phyloP scores from a whole-genome alignment of 2,797 vertebrate species.

The Forpus xanthops region DNA sequence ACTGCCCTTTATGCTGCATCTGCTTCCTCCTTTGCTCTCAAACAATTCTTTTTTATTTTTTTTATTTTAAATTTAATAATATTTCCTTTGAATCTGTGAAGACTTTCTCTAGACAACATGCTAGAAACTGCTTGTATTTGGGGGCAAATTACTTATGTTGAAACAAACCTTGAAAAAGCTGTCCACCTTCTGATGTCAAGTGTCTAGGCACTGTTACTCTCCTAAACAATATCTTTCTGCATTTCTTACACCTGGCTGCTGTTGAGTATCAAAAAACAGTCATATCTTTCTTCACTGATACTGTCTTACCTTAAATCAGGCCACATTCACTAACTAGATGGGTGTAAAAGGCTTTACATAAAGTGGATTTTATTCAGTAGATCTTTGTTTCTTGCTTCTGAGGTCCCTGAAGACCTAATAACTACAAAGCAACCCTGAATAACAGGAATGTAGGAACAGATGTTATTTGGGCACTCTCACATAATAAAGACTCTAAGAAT shows the following conservation, averaged over 20 bases:
- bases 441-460: slow-evolving; percentile 74
- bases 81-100: background rate
- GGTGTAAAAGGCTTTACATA: slow-evolving; percentile 58
- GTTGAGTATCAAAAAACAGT: background rate
- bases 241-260: background rate
- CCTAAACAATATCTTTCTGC: background rate
- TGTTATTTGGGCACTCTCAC: slow-evolving; percentile 73
- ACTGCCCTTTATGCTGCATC: background rate
- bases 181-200: background rate
- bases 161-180: background rate
- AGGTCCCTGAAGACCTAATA: slow-evolving; percentile 71
- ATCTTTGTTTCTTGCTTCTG: slow-evolving; percentile 66
- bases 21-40: background rate
- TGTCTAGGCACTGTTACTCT: background rate
- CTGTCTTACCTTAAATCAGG: background rate
- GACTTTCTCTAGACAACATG: background rate
- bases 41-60: background rate
- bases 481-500: slow-evolving; percentile 78
- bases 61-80: background rate
- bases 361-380: slow-evolving; percentile 59
- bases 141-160: background rate
- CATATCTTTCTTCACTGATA: background rate
- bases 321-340: slow-evolving; percentile 22
- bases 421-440: slow-evolving; percentile 75
- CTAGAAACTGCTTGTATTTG: background rate